Conservation (phyloP, 2,888 invertebrate species). For the Leucophenga montana region DNA sequence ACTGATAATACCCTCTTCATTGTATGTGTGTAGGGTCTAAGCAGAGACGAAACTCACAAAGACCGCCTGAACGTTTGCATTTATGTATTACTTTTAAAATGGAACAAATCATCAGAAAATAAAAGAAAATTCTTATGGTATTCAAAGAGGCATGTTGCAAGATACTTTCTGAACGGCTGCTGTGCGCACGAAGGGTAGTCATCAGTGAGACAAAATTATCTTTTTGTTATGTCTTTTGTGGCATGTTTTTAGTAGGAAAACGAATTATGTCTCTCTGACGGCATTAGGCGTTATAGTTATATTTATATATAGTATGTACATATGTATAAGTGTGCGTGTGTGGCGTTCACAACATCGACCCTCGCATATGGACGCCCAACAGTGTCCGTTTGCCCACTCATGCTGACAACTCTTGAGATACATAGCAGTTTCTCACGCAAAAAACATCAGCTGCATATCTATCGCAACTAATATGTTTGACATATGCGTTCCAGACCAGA, state of each 20-base stretch:
- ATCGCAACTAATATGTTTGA: no score
- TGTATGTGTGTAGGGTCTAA: no score
- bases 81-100: background rate
- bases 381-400: no score
- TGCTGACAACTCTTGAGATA: no score
- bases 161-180: conserved; percentile 6
- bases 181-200: background rate
- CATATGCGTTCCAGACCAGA: no score
- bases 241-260: conserved; percentile 54
- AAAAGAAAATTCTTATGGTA: conserved; percentile 15
- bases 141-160: background rate
- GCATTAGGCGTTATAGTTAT: conserved; percentile 21
- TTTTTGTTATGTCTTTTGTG: conserved; percentile 44
- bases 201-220: conserved; percentile 20
- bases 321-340: conserved; percentile 17
- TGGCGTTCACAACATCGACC: background rate
- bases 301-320: conserved; percentile 36
- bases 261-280: conserved; percentile 31
- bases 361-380: background rate
- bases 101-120: conserved; percentile 9
- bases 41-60: background rate
- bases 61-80: background rate
- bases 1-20: no score
- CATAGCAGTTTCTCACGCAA: no score
- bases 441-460: no score